Percentiles rank a stretch among this genome's conserved stretches.
Evolutionary conservation across 2,888 invertebrate genomes (phyloP).

Genomic region (Caenorhabditis japonica): DNA sequence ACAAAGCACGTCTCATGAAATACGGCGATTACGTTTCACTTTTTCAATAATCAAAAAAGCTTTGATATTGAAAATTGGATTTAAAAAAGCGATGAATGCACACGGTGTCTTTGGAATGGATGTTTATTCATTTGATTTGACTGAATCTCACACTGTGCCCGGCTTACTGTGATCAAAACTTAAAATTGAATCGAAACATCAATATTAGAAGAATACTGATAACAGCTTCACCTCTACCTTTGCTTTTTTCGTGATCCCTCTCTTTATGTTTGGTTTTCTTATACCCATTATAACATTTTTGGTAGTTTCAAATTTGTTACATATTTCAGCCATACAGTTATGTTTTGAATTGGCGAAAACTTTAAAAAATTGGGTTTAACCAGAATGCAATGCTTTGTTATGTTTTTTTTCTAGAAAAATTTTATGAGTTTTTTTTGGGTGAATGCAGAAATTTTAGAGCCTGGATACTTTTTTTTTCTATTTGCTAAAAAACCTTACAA

Average conservation of each 20-base stretch:
- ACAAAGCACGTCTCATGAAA: constrained; percentile 50
- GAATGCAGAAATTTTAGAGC: too few relatives aligned
- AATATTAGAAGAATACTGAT: neutral
- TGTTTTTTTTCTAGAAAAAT: too few relatives aligned
- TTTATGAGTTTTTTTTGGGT: too few relatives aligned
- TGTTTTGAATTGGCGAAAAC: too few relatives aligned
- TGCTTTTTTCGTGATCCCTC: constrained; percentile 32
- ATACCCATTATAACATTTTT: too few relatives aligned
- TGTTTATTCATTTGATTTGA: constrained; percentile 50
- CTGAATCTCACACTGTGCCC: constrained; percentile 31
- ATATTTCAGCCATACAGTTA: too few relatives aligned
- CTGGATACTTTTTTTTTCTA: too few relatives aligned
- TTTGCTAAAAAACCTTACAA: too few relatives aligned
- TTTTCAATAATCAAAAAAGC: neutral
- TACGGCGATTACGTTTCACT: neutral
- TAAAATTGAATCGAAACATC: neutral
- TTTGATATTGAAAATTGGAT: constrained; percentile 1
- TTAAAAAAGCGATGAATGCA: constrained; percentile 25
- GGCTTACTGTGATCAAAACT: constrained; percentile 30
- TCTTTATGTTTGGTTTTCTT: constrained; percentile 14
- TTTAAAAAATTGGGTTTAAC: too few relatives aligned
- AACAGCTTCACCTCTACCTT: constrained; percentile 29
- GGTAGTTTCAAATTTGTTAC: too few relatives aligned
- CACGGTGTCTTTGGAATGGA: constrained; percentile 51
- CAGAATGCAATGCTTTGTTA: too few relatives aligned